A percentile compares a stretch with the other conserved stretches of the same genome.
Conservation (phyloP, 2,888 invertebrate species). For the Phortica okadai region DNA sequence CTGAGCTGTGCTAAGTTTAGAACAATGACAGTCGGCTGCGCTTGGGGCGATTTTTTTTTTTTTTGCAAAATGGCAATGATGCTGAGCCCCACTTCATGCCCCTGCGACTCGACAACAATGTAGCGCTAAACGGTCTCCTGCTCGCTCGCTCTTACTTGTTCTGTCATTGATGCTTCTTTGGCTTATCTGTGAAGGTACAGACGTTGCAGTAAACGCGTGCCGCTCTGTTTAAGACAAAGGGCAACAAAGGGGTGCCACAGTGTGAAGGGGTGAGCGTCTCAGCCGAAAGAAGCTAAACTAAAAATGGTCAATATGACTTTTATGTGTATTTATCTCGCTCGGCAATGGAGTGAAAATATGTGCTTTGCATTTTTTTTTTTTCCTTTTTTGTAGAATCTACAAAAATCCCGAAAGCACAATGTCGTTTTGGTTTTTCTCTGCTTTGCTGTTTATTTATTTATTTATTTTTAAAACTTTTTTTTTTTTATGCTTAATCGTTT, state of each 20-base stretch:
- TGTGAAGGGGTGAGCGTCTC: neutral
- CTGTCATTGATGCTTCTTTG: no score
- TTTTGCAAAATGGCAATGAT: neutral
- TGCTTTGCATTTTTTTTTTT: conserved; percentile 47
- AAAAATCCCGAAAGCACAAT: no score
- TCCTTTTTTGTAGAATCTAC: conserved; percentile 37
- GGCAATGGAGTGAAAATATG: conserved; percentile 19
- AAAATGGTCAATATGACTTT: conserved; percentile 67
- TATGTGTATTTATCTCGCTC: conserved; percentile 15
- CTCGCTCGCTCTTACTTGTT: no score
- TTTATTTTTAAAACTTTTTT: neutral
- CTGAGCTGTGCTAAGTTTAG: no score
- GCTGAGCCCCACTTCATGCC: neutral
- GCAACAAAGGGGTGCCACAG: no score
- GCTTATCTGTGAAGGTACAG: no score
- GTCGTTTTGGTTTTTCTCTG: conserved; percentile 9
- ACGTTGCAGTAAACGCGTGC: no score
- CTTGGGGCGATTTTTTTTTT: neutral
- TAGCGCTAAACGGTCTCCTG: neutral
- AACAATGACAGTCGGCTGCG: conserved; percentile 14
- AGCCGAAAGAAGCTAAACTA: conserved; percentile 43
- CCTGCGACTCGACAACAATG: neutral
- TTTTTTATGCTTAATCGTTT: neutral
- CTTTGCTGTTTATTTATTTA: conserved; percentile 12
- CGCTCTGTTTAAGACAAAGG: no score